Base-by-base conservation (phyloP, 2,113 vertebrate species). In the Pelusios castaneus region DNA sequence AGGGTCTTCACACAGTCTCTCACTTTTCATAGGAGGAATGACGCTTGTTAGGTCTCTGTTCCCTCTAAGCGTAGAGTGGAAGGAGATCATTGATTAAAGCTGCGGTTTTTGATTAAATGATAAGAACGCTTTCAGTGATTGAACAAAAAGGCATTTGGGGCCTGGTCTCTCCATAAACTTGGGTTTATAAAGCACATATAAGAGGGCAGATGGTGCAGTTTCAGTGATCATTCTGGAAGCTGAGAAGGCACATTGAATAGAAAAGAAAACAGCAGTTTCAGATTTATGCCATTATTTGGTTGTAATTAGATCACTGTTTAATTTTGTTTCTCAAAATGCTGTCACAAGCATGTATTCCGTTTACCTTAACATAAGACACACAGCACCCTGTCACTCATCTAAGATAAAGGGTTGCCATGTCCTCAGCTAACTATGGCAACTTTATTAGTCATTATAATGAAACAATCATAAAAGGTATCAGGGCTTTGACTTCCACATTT, bases 401-500 rank as follows among this genome's bases (percentile, higher is more conserved):
- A 84, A 92, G 96, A 95, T 92, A 92, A 96, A 92, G 97, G 96
- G 94, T 92, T 96, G 96, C 95, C 91, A 93, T 95, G 91, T 96
- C 97, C 93, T 89, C 63, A 22, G 84, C 54, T 97, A 97, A 98
- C 98, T 97, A 95, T 73, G 10, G 98, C 97, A 97, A 97, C 95
- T 93, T 96, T 95, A 97, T 95, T 89, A 80, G 88, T 90, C 91
- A 78, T 88, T n/a, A n/a, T n/a, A 97, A 96, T 98, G 98, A 98
- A 97, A 98, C 86, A 87, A 92, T 54, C 73, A 93, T 96, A 91
- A 96, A 96, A 97, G 90, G 52, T 94, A 94, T 54, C 82, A 56
- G 94, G 96, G 97, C 98, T 98, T 97, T 97, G 97, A 95, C 95
- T 96, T 96, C 91, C 80, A 91, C 95, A 87, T 87, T 63, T 95